Percentiles rank a stretch among this genome's conserved stretches.
Evolutionary conservation across 2,113 vertebrate genomes (phyloP).

Genomic region (Geococcyx californianus): DNA sequence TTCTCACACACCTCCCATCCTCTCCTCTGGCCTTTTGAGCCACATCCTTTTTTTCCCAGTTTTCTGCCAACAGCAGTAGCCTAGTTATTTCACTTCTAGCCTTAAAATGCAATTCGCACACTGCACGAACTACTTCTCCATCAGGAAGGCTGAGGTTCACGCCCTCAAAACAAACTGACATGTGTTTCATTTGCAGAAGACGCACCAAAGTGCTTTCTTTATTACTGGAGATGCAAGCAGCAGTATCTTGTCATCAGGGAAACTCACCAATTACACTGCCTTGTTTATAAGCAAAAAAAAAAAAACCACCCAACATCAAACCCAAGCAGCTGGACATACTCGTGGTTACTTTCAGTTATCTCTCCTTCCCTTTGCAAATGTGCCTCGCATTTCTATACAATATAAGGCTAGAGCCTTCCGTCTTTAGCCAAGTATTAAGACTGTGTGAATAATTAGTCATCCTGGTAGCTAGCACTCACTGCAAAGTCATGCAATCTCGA

Average conservation of each 20-base stretch:
- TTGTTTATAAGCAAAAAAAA: constrained; percentile 13
- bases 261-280: not conserved
- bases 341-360: not conserved
- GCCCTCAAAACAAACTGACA: constrained; percentile 65
- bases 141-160: constrained; percentile 3
- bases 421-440: not conserved
- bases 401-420: not conserved
- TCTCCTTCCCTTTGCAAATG: not conserved
- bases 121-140: not conserved
- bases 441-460: constrained; percentile 65
- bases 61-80: not conserved
- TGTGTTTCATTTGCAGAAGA: constrained; percentile 34
- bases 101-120: not conserved
- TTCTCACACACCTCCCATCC: not conserved
- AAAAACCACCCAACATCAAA: not conserved
- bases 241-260: constrained; percentile 3
- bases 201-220: not conserved
- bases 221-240: not conserved
- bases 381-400: not conserved
- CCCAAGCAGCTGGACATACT: not conserved
- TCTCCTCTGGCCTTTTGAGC: not conserved
- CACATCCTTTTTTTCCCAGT: not conserved
- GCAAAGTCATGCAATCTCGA: constrained; percentile 54
- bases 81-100: not conserved
- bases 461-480: constrained; percentile 43